Evolutionary conservation across 37 sponge, comb jelly and placozoan species (phyloP), one percentile per base, ranked within the genome.

Genomic region (Ephydatia muelleri): DNA sequence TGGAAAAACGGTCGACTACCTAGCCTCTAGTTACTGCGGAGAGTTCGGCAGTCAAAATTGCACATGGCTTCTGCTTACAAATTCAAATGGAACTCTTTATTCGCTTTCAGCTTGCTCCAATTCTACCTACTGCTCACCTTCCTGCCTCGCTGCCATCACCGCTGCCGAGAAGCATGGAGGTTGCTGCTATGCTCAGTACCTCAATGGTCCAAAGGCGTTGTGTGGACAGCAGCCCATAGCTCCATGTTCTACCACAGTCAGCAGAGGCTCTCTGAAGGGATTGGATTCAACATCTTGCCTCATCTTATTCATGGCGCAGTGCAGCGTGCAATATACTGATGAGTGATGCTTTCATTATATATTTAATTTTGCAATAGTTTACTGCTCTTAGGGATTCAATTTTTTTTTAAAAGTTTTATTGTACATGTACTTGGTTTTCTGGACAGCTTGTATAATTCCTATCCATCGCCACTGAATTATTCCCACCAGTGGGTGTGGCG

Each of bases 201-300:
- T 57, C 57, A 57, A 57, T 57, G 57, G 57, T 57, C 57, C 57
- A 57, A 57, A 57, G 57, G 57, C 57, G 57, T 57, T 57, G 57
- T 57, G 57, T 57, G 57, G 57, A 57, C 57, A 57, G 57, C 57
- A 57, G 57, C 57, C 57, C 57, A 57, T 57, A 57, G 57, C 57
- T 57, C 57, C 57, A 14, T 57, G 57, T 57, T 57, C 57, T 57
- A 57, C 57, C 57, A 57, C 16, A 57, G 57, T 57, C 19, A 57
- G 57, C 57, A 57, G 57, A 19, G 57, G 57, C 57, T 57, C 57
- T 57, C 57, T 57, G 57, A 57, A 57, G 57, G 57, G 57, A 57
- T 57, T 57, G 57, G 57, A 57, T 5, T 57, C 57, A 14, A 57
- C 57, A 57, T 57, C 57, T 57, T 57, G 57, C 57, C n/a, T 57